These are phyloP conservation scores for Natator depressus DNA, from an alignment of 2,113 vertebrate species.

Conservation along the genomic window DNA sequence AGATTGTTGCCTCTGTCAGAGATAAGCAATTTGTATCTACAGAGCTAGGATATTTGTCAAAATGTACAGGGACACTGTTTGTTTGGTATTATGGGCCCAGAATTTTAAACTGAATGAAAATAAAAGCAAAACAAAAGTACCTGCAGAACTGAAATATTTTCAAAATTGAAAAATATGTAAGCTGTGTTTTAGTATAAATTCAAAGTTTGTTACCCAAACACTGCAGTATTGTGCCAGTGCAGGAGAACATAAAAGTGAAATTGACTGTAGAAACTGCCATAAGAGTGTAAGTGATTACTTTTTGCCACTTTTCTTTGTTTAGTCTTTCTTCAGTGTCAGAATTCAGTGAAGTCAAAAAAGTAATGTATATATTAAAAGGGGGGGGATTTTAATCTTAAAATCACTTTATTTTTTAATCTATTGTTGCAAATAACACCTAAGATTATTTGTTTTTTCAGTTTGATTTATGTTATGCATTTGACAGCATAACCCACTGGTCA, in stretches of 20 bases:
- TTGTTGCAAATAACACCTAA: background rate
- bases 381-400: background rate
- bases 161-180: background rate
- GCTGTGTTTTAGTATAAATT: background rate
- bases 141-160: background rate
- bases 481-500: background rate
- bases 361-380: background rate
- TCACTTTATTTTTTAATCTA: background rate
- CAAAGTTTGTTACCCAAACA: background rate
- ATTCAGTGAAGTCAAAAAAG: too few relatives aligned
- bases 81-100: background rate
- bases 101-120: background rate
- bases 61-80: background rate
- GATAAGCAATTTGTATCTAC: background rate
- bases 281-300: background rate
- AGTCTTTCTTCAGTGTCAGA: too few relatives aligned
- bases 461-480: background rate
- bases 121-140: background rate
- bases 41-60: background rate
- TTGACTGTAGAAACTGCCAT: background rate
- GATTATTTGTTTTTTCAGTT: background rate
- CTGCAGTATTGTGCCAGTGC: background rate
- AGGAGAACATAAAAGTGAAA: background rate
- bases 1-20: background rate
- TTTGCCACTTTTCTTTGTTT: too few relatives aligned